Percentiles rank a stretch among this genome's conserved stretches.
These are phyloP conservation scores for Hybos culiciformis DNA, from an alignment of 2,888 invertebrate genomes.

Conservation along the genomic window DNA sequence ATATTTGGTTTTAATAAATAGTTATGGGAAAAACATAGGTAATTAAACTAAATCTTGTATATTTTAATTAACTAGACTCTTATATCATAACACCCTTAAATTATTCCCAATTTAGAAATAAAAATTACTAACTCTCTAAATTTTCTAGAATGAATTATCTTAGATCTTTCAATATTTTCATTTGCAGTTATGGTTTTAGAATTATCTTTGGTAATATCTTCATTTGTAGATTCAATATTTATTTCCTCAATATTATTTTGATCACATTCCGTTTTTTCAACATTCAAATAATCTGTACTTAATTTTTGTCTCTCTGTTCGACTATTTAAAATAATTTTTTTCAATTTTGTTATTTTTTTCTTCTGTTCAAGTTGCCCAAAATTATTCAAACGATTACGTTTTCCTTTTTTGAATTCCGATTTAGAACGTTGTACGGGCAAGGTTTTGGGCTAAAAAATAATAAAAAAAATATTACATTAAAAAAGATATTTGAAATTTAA, in stretches of 20 bases:
- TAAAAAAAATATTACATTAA: too few relatives aligned
- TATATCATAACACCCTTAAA: too few relatives aligned
- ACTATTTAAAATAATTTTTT: background rate
- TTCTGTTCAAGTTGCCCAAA: background rate
- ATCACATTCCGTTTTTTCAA: background rate
- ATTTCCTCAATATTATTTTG: background rate
- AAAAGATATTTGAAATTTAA: too few relatives aligned
- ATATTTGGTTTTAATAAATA: background rate
- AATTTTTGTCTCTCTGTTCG: background rate
- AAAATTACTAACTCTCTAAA: background rate
- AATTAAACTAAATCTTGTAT: too few relatives aligned
- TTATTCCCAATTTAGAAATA: background rate
- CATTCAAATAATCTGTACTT: background rate
- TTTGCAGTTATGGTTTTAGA: background rate
- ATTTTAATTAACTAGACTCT: too few relatives aligned
- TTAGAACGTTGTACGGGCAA: too few relatives aligned
- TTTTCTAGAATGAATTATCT: slow-evolving; percentile 1
- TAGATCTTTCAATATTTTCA: background rate
- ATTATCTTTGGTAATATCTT: background rate
- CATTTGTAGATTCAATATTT: background rate
- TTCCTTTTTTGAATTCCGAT: background rate
- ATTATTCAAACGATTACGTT: too few relatives aligned
- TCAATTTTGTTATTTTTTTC: background rate
- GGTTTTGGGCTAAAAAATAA: too few relatives aligned
- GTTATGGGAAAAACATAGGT: background rate